Conservation (phyloP, 1,140 invertebrate species). For the Drosophila miranda region DNA sequence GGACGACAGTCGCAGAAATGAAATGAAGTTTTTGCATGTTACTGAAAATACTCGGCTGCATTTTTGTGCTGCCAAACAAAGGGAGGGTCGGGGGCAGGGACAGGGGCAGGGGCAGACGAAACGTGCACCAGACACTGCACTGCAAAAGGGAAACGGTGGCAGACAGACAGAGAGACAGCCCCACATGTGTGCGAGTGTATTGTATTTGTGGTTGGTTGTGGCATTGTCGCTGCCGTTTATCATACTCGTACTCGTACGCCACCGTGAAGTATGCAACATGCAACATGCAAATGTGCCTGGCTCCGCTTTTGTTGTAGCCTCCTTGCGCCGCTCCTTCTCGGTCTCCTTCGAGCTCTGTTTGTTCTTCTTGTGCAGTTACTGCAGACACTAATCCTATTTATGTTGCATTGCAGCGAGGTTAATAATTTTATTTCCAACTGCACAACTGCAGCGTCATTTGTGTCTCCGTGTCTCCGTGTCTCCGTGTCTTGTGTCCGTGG, state of each 20-base stretch:
- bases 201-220: conserved; percentile 40
- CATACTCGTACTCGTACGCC: conserved; percentile 39
- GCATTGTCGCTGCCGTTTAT: conserved; percentile 76
- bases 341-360: conserved; percentile 30
- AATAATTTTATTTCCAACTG: conserved; percentile 80
- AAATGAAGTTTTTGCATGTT: conserved; percentile 76
- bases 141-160: conserved; percentile 32
- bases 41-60: conserved; percentile 69
- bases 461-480: conserved; percentile 19
- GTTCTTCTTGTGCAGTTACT: conserved; percentile 51
- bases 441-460: conserved; percentile 39
- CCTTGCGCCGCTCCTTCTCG: conserved; percentile 11
- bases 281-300: conserved; percentile 57
- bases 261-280: conserved; percentile 77
- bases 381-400: conserved; percentile 82
- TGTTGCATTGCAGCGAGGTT: conserved; percentile 80
- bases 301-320: conserved; percentile 39
- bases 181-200: conserved; percentile 12
- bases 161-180: conserved; percentile 11
- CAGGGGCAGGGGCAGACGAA: conserved; percentile 10
- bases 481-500: conserved; percentile 28
- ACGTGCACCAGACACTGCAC: conserved; percentile 27
- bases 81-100: too few relatives aligned
- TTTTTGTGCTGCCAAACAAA: conserved; percentile 59
- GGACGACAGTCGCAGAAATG: conserved; percentile 59